Base-by-base conservation (phyloP, 2,113 vertebrate genomes). In the Zosterops hypoxanthus region DNA sequence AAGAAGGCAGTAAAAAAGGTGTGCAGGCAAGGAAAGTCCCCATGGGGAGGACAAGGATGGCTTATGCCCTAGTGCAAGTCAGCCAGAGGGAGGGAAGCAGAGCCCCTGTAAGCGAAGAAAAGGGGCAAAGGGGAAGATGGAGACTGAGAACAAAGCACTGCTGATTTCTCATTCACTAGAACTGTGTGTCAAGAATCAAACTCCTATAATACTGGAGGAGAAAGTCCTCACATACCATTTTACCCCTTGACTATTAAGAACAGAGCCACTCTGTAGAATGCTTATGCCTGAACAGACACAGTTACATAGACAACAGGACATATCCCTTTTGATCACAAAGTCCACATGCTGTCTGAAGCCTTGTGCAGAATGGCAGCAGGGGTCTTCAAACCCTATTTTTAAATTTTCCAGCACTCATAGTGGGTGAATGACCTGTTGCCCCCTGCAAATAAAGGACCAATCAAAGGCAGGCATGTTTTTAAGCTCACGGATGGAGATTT, bases 401-500 rank as follows among this genome's bases (percentile, higher is more conserved):
- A 39, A 42, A 42, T 82, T 86, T 90, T 81, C 31, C 69, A 88
- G 49, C 65, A 61, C 46, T 93, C 65, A 34, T 22, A 53, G n/a
- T 42, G 14, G 22, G 22, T 18, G 56, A 95, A 90, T 63, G 49
- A 94, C 44, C 73, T 61, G 72, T 44, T 86, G 6, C 3, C 29
- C 44, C 21, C 77, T 50, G 77, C 21, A 86, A 94, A 94, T 78
- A 39, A 84, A 90, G 49, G 33, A n/a, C 56, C 25, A 72, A 12
- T 66, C n/a, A 68, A 83, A 88, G 88, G 36, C 42, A 83, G 46
- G 60, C 76, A 49, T 75, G 49, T 83, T 94, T 90, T 95, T 86
- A 71, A 93, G 52, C 86, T 94, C 90, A 90, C 0, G 34, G 52
- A 90, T 82, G 82, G 76, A 82, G 86, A 88, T 90, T 95, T 94